These are phyloP conservation scores for Nomada hirtipes DNA, from an alignment of 2,888 invertebrate genomes.

Conservation along the genomic window DNA sequence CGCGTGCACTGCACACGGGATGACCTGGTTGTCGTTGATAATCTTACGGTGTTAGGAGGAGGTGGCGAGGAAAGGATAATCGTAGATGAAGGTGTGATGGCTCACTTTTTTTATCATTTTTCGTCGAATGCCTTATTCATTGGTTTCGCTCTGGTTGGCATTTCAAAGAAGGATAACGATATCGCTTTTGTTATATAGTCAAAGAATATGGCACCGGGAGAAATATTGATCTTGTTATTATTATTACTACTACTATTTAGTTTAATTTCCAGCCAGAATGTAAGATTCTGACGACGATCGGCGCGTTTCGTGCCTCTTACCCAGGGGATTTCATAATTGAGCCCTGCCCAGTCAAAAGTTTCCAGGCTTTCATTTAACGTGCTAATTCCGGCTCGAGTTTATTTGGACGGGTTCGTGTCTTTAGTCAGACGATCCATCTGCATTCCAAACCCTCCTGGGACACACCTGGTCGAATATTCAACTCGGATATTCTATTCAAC, in stretches of 20 bases:
- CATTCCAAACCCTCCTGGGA: constrained; percentile 37
- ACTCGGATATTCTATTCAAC: not conserved
- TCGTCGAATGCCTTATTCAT: too few species aligned
- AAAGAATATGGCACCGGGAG: too few species aligned
- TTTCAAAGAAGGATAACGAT: too few species aligned
- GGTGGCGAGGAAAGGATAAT: too few species aligned
- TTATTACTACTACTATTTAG: not conserved
- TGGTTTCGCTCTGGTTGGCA: too few species aligned
- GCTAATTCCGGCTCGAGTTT: constrained; percentile 53
- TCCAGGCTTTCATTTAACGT: constrained; percentile 61
- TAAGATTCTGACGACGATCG: constrained; percentile 6
- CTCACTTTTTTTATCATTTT: too few species aligned
- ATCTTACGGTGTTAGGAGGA: too few species aligned
- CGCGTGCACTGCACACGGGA: too few species aligned
- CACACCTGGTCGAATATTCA: constrained; percentile 37
- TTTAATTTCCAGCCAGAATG: not conserved
- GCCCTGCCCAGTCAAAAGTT: constrained; percentile 7
- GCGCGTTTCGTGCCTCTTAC: not conserved
- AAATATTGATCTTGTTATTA: too few species aligned
- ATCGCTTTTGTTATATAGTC: too few species aligned
- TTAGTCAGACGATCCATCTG: constrained; percentile 37
- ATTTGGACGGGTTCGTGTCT: constrained; percentile 43
- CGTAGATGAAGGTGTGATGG: too few species aligned
- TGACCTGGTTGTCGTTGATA: too few species aligned
- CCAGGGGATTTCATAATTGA: constrained; percentile 1